These are phyloP conservation scores for Calidris pugnax DNA, from an alignment of 2,113 vertebrate genomes.

Conservation along the genomic window DNA sequence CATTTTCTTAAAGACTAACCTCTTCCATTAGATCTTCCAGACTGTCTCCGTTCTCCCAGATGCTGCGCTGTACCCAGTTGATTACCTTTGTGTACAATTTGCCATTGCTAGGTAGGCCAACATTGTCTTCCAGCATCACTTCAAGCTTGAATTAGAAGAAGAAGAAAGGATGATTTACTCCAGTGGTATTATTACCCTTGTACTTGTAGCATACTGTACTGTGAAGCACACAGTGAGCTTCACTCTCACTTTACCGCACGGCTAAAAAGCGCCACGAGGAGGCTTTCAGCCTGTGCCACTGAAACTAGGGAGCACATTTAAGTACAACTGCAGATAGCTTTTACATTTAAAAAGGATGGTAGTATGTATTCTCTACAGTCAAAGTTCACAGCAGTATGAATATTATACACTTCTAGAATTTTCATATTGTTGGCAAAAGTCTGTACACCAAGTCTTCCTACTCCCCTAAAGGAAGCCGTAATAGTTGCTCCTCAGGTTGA, in stretches of 20 bases:
- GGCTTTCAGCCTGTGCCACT: neutral
- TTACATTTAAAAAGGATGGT: neutral
- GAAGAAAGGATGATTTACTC: neutral
- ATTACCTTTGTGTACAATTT: conserved; percentile 98
- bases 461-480: neutral
- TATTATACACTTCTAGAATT: neutral
- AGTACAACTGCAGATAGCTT: neutral
- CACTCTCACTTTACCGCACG: neutral
- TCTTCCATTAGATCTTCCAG: conserved; percentile 97
- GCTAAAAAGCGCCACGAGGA: neutral
- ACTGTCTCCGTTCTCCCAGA: conserved; percentile 95
- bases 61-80: conserved; percentile 97
- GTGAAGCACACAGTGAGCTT: fast-evolving
- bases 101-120: conserved; percentile 94
- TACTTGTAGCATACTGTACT: neutral
- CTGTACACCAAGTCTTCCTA: neutral
- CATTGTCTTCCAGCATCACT: conserved; percentile 97
- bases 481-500: neutral
- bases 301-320: neutral
- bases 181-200: neutral
- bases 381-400: neutral
- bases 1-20: conserved; percentile 89
- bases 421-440: neutral
- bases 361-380: fast-evolving
- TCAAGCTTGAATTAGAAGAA: conserved; percentile 85